Base-by-base conservation (phyloP, 2,888 invertebrate genomes). In the Sialis lutaria region DNA sequence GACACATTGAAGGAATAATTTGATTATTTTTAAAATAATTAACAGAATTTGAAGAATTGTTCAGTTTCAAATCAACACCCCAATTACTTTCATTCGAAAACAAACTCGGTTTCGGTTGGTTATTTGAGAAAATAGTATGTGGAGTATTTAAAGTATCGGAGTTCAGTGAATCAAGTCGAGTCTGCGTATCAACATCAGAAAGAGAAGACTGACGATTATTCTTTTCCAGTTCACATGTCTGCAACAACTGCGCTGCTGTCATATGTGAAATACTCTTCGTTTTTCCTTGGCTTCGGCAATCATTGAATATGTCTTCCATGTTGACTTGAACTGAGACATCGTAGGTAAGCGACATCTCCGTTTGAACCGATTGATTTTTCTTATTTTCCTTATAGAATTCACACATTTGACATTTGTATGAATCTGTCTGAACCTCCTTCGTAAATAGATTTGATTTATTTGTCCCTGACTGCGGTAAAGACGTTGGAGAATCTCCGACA, bases 181-280 rank as follows among this genome's bases (percentile, higher is more conserved):
- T n/a, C n/a, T n/a, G n/a, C n/a, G n/a, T n/a, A n/a, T n/a, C n/a
- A n/a, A n/a, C n/a, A n/a, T n/a, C n/a, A n/a, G n/a, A n/a, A n/a
- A n/a, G n/a, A n/a, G n/a, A n/a, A n/a, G n/a, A n/a, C n/a, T n/a
- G n/a, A n/a, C n/a, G n/a, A n/a, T n/a, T n/a, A n/a, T n/a, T n/a
- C n/a, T n/a, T n/a, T n/a, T n/a, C n/a, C n/a, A n/a, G 22, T 22
- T 22, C 22, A 22, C 22, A 2, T 22, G 2, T 51, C 5, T 53
- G 61, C 39, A 65, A 53, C 5, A 65, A 52, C 52, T 65, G 64
- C 9, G 65, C 66, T 1, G 65, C 62, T 4, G 66, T 65, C 13
- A 64, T 47, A 22, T 59, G 56, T 10, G 51, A 33, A 33, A 52
- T 49, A 22, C 22, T 22, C 22, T 22, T 22, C 22, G 2, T 22